Percentiles rank a stretch among this genome's conserved stretches.
phyloP scores from a whole-genome alignment of 2,113 vertebrate genomes.

The Hippotragus niger region DNA sequence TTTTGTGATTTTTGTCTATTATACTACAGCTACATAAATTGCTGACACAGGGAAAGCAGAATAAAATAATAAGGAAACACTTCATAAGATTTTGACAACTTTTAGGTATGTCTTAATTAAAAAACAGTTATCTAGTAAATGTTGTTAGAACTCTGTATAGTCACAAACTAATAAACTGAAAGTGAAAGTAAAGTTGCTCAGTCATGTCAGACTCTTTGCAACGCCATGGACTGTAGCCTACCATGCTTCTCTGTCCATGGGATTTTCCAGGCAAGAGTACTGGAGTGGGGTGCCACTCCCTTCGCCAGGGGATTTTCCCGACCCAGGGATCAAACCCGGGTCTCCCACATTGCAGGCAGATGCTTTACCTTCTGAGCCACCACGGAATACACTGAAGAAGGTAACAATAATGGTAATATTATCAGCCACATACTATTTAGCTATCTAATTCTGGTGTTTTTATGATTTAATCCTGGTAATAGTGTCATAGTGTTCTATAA shows the following conservation, averaged over 20 bases:
- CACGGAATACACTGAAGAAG: neutral
- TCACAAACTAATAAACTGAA: neutral
- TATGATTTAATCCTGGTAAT: neutral
- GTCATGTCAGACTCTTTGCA: accelerated
- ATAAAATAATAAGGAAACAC: neutral
- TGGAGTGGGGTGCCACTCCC: too few species aligned
- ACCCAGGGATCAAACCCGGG: too few species aligned
- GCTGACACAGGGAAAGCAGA: neutral
- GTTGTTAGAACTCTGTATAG: neutral
- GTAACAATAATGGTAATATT: neutral
- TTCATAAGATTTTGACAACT: neutral
- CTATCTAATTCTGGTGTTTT: neutral
- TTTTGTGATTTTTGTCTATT: neutral
- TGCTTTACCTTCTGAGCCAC: too few species aligned
- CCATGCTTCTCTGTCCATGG: too few species aligned
- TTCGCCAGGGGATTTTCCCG: too few species aligned
- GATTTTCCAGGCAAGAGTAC: too few species aligned
- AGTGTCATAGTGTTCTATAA: neutral
- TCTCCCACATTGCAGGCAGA: too few species aligned
- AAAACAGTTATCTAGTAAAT: neutral
- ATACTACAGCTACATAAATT: neutral
- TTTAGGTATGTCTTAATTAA: neutral
- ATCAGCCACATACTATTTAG: neutral
- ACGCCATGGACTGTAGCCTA: too few species aligned
- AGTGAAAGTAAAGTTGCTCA: too few species aligned